A percentile compares a stretch with the other conserved stretches of the same genome.
phyloP scores from a whole-genome alignment of 2,888 invertebrate genomes.

The Plebejus argus region DNA sequence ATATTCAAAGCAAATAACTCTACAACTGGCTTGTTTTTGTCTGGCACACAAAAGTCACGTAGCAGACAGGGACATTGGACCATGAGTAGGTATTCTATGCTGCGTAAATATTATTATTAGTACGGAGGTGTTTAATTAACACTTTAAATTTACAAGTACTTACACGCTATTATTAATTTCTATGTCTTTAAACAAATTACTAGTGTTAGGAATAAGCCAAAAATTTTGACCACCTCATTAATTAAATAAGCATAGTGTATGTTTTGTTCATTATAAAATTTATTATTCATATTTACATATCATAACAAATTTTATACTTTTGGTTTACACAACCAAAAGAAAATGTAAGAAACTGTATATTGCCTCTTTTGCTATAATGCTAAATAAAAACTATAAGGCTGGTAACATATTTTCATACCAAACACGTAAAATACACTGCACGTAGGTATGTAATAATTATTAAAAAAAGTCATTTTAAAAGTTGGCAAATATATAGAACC shows the following conservation, averaged over 20 bases:
- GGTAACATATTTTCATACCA: neutral
- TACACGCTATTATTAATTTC: neutral
- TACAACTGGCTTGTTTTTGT: too few relatives aligned
- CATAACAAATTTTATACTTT: conserved; percentile 5
- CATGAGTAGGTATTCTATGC: too few relatives aligned
- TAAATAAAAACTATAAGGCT: conserved; percentile 7
- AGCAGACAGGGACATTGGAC: too few relatives aligned
- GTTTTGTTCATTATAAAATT: neutral
- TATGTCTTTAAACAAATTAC: neutral
- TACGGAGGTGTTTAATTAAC: neutral
- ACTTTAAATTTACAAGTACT: neutral
- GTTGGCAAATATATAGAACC: neutral
- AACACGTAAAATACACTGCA: neutral
- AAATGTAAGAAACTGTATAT: conserved; percentile 11
- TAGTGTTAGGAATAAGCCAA: neutral
- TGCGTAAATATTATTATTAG: too few relatives aligned
- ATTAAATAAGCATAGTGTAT: neutral
- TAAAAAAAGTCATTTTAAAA: neutral
- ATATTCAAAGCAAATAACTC: too few relatives aligned
- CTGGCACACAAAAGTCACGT: too few relatives aligned
- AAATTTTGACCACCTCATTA: neutral
- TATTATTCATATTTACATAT: conserved; percentile 2
- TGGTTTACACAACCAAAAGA: conserved; percentile 11
- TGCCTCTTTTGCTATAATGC: conserved; percentile 1
- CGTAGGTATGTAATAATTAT: neutral